These are phyloP conservation scores for Peucedramus taeniatus DNA, from an alignment of 2,113 vertebrate species.

Conservation along the genomic window DNA sequence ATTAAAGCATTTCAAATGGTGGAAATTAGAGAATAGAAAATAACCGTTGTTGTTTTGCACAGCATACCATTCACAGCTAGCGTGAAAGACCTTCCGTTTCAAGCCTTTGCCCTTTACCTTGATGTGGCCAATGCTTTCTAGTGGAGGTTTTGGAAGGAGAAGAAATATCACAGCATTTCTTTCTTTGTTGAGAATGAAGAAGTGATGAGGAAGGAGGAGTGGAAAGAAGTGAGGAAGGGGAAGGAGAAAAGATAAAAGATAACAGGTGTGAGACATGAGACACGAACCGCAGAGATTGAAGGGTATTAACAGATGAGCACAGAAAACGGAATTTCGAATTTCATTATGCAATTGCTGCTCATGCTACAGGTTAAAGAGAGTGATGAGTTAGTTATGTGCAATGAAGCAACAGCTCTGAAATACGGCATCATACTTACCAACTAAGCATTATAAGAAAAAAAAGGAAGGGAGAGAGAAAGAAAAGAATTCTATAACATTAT, in stretches of 20 bases:
- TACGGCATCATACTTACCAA: conserved; percentile 72
- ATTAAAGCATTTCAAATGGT: conserved; percentile 61
- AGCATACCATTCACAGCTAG: conserved; percentile 85
- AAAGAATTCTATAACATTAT: conserved; percentile 73
- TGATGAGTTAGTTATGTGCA: conserved; percentile 67
- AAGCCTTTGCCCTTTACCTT: conserved; percentile 90
- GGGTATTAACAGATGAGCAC: conserved; percentile 75
- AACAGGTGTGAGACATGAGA: conserved; percentile 76
- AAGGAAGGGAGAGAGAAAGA: conserved; percentile 63
- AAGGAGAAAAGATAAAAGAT: conserved; percentile 73
- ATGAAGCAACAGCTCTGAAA: conserved; percentile 64
- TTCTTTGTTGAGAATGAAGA: conserved; percentile 87
- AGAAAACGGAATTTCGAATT: conserved; percentile 65
- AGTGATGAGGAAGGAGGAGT: conserved; percentile 71
- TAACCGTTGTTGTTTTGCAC: conserved; percentile 65
- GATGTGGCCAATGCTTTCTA: conserved; percentile 89
- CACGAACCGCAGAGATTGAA: conserved; percentile 69
- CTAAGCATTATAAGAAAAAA: conserved; percentile 64
- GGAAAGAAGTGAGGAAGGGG: conserved; percentile 66
- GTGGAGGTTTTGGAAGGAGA: conserved; percentile 88
- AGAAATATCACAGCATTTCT: conserved; percentile 89
- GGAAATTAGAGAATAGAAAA: conserved; percentile 60
- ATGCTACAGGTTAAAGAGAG: conserved; percentile 73
- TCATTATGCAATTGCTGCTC: conserved; percentile 68
- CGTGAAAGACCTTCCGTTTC: conserved; percentile 87